phyloP scores from a whole-genome alignment of 2,113 vertebrate species.

The Romanogobio albipinnatus region DNA sequence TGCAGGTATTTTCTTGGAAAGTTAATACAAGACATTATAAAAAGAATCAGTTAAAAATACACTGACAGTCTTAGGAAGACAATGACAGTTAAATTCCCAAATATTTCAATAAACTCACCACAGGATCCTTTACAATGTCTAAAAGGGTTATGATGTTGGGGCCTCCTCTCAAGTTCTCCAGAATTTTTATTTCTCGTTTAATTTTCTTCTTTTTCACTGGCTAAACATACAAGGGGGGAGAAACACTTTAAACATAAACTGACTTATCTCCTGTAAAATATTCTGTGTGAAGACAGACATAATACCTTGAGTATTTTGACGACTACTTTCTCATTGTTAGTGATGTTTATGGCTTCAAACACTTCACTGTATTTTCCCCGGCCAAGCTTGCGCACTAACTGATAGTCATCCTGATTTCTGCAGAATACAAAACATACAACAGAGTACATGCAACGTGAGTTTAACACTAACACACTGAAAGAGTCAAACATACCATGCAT shows the following conservation, averaged over 20 bases:
- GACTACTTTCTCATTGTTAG: constrained; percentile 98
- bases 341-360: constrained; percentile 87
- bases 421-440: background rate
- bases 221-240: constrained; percentile 61
- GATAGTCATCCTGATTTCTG: constrained; percentile 88
- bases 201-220: constrained; percentile 92
- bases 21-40: background rate
- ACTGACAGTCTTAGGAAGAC: background rate
- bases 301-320: constrained; percentile 99
- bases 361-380: constrained; percentile 89
- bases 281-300: background rate
- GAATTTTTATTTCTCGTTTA: constrained; percentile 88
- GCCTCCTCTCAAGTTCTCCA: constrained; percentile 85
- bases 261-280: background rate
- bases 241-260: background rate
- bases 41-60: background rate
- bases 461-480: background rate
- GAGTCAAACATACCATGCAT: background rate
- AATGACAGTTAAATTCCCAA: background rate
- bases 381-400: constrained; percentile 86
- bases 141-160: constrained; percentile 87
- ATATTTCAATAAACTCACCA: constrained; percentile 71
- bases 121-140: constrained; percentile 88
- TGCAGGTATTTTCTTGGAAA: too few species aligned
- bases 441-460: background rate